Percentiles rank a stretch among this genome's conserved stretches.
Conservation (phyloP, 2,113 vertebrate genomes). For the Sigmodon hispidus region DNA sequence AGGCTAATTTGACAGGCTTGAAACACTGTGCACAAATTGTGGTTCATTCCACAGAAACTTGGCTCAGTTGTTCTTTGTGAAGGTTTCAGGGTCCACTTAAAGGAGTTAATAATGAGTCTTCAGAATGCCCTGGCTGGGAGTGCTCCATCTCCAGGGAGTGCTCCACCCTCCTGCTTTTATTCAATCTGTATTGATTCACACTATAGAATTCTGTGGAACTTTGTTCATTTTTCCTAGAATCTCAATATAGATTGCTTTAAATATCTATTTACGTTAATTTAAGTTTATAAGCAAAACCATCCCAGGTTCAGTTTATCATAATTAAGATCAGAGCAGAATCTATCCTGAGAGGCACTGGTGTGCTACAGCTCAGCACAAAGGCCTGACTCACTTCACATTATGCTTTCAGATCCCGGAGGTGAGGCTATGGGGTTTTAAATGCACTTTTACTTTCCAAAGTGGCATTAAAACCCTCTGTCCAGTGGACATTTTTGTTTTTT, state of each 20-base stretch:
- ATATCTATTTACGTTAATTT: constrained; percentile 78
- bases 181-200: constrained; percentile 74
- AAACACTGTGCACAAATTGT: constrained; percentile 73
- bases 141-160: constrained; percentile 67
- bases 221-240: constrained; percentile 69
- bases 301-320: constrained; percentile 74
- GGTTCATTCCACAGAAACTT: constrained; percentile 65
- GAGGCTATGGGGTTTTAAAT: background rate
- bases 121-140: constrained; percentile 68
- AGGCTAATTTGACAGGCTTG: constrained; percentile 79
- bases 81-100: constrained; percentile 65
- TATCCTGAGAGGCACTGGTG: constrained; percentile 7
- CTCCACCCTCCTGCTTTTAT: constrained; percentile 75
- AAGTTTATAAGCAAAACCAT: constrained; percentile 66
- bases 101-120: constrained; percentile 78
- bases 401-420: background rate
- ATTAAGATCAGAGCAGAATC: constrained; percentile 70
- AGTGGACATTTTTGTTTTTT: background rate
- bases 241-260: constrained; percentile 75
- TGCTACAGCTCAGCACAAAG: background rate
- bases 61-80: constrained; percentile 56
- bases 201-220: constrained; percentile 79
- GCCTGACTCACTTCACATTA: background rate
- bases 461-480: background rate
- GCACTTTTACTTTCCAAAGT: background rate